Evolutionary conservation across 1,140 invertebrate genomes (phyloP).

Genomic region (Magallana gigas): DNA sequence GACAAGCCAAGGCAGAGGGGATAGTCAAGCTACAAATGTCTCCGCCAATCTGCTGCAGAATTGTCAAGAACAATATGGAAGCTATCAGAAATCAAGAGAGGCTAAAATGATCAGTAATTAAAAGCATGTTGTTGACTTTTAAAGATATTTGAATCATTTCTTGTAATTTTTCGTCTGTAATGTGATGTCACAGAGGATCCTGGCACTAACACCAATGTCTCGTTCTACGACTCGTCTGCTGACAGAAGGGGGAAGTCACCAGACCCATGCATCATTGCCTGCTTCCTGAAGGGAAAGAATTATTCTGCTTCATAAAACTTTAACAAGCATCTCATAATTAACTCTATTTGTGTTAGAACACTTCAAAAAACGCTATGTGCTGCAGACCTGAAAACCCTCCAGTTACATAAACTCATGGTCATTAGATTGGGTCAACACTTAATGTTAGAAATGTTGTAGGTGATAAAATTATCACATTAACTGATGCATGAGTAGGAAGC

Average conservation of each 20-base stretch:
- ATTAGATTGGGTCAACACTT: conserved; percentile 20
- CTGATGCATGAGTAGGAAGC: neutral
- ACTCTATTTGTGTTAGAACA: neutral
- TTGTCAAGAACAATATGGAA: too few relatives aligned
- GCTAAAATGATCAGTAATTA: too few relatives aligned
- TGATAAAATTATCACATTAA: neutral
- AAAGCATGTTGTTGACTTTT: too few relatives aligned
- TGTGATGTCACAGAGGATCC: neutral
- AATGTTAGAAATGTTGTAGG: neutral
- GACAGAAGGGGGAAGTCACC: conserved; percentile 5
- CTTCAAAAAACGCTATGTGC: conserved; percentile 5
- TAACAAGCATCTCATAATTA: conserved; percentile 19
- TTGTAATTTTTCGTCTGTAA: too few relatives aligned
- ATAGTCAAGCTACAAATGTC: too few relatives aligned
- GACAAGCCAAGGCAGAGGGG: too few relatives aligned
- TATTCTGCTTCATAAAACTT: conserved; percentile 22
- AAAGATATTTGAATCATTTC: too few relatives aligned
- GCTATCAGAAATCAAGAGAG: too few relatives aligned
- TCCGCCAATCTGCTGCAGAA: too few relatives aligned
- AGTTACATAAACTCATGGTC: neutral
- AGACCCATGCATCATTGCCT: neutral
- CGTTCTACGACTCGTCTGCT: neutral
- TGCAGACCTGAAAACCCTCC: neutral
- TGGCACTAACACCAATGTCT: neutral
- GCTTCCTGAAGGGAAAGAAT: neutral